Evolutionary conservation across 2,797 vertebrate genomes (phyloP).

Genomic region (Aphelocoma californica): DNA sequence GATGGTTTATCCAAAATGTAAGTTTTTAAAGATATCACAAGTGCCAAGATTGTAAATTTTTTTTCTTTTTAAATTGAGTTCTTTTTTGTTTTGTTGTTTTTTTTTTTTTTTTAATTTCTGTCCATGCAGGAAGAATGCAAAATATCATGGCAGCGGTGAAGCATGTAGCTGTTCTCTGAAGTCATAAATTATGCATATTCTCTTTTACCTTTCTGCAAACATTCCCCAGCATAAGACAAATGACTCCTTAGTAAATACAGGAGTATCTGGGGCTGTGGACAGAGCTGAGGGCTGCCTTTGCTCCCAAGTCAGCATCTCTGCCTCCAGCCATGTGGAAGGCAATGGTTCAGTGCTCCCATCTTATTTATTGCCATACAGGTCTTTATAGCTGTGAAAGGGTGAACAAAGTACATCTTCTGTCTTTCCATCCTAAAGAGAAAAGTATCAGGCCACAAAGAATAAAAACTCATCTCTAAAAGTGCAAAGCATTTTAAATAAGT

Average conservation of each 20-base stretch:
- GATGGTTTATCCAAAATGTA: neutral
- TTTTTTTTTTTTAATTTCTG: neutral
- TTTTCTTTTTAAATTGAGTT: neutral
- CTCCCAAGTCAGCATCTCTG: slow-evolving; percentile 16
- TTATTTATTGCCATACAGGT: slow-evolving; percentile 14
- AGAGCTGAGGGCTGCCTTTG: neutral
- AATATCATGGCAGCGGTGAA: neutral
- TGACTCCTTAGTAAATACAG: neutral
- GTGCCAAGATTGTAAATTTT: neutral
- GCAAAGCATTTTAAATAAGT: neutral
- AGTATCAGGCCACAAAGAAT: neutral
- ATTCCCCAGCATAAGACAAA: neutral
- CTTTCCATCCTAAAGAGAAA: neutral
- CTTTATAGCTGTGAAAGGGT: neutral
- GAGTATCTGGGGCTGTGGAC: neutral
- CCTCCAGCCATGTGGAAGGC: slow-evolving; percentile 14
- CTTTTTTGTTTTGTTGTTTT: neutral
- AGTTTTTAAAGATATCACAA: neutral
- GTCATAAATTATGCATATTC: neutral
- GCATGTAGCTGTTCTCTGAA: neutral
- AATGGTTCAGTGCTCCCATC: slow-evolving; percentile 3
- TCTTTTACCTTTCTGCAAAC: neutral
- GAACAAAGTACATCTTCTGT: neutral
- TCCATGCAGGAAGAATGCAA: neutral
- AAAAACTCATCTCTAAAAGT: neutral